These are phyloP conservation scores for Hippoglossus stenolepis DNA, from an alignment of 2,113 vertebrate species.

Conservation along the genomic window DNA sequence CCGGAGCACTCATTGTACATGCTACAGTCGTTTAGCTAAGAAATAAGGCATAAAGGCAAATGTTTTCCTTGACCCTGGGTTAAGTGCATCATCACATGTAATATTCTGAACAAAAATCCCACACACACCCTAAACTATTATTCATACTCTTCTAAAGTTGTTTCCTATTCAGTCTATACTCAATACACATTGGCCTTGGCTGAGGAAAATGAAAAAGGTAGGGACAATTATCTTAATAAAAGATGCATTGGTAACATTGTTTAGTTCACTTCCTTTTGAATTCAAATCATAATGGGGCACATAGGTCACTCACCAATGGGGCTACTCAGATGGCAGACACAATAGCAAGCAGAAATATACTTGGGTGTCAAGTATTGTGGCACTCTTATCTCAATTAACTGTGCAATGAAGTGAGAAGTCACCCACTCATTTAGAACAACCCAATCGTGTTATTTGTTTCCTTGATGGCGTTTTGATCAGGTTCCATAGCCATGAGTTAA, in stretches of 20 bases:
- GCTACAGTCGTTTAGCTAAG: background rate
- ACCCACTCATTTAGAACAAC: slow-evolving; percentile 14
- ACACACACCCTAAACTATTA: slow-evolving; percentile 4
- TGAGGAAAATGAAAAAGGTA: slow-evolving; percentile 28
- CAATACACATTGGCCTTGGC: background rate
- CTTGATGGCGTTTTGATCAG: slow-evolving; percentile 32
- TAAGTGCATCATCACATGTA: slow-evolving; percentile 3
- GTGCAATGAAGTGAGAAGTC: slow-evolving; percentile 25
- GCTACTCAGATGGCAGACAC: slow-evolving; percentile 14
- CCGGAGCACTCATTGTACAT: too few relatives aligned
- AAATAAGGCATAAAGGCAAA: background rate
- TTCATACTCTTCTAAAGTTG: slow-evolving; percentile 2
- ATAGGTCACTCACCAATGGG: slow-evolving; percentile 15
- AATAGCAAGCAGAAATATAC: slow-evolving; percentile 30
- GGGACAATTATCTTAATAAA: slow-evolving; percentile 24
- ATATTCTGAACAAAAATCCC: slow-evolving; percentile 5
- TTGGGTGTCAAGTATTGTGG: slow-evolving; percentile 40
- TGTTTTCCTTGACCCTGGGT: slow-evolving; percentile 18
- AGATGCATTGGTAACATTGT: slow-evolving; percentile 22
- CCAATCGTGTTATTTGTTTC: slow-evolving; percentile 34
- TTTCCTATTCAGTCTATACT: slow-evolving; percentile 24
- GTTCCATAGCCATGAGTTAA: slow-evolving; percentile 36
- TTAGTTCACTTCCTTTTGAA: slow-evolving; percentile 50
- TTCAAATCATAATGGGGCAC: slow-evolving; percentile 12
- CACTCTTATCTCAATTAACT: slow-evolving; percentile 44